These are phyloP conservation scores for Rhagonycha lutea DNA, from an alignment of 2,888 invertebrate species.

Conservation along the genomic window DNA sequence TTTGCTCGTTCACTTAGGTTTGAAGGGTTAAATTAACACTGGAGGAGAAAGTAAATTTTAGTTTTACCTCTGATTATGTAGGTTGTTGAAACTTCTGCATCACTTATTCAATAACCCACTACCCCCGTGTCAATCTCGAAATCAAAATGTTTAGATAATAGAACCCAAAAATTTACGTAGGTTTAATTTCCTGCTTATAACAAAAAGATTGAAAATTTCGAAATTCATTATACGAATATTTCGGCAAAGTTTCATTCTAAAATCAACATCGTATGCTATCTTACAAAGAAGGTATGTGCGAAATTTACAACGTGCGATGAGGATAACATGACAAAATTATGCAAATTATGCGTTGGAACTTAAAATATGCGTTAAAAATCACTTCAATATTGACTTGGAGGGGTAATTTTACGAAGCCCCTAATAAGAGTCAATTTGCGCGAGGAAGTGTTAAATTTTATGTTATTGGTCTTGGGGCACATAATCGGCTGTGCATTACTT, in stretches of 20 bases:
- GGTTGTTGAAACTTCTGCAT: background rate
- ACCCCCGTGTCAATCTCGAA: background rate
- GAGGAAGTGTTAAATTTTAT: too few species aligned
- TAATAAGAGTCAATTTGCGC: too few species aligned
- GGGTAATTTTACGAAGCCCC: too few species aligned
- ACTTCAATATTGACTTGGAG: background rate
- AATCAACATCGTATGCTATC: background rate
- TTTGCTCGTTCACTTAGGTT: background rate
- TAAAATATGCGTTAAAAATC: background rate
- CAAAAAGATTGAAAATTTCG: background rate
- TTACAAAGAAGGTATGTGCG: background rate
- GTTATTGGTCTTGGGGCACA: too few species aligned
- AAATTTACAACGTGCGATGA: background rate
- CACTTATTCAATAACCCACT: background rate
- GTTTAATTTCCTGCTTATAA: background rate
- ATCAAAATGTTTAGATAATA: background rate
- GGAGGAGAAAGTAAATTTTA: background rate
- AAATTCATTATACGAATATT: background rate
- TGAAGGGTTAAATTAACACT: background rate
- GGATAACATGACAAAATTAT: background rate
- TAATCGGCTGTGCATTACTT: too few species aligned
- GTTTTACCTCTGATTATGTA: background rate
- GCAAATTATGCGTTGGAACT: background rate
- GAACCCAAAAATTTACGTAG: background rate
- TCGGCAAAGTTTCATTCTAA: background rate